Percentiles rank a stretch among this genome's conserved stretches.
phyloP scores from a whole-genome alignment of 2,113 vertebrate genomes.

The Scartelaos histophorus region DNA sequence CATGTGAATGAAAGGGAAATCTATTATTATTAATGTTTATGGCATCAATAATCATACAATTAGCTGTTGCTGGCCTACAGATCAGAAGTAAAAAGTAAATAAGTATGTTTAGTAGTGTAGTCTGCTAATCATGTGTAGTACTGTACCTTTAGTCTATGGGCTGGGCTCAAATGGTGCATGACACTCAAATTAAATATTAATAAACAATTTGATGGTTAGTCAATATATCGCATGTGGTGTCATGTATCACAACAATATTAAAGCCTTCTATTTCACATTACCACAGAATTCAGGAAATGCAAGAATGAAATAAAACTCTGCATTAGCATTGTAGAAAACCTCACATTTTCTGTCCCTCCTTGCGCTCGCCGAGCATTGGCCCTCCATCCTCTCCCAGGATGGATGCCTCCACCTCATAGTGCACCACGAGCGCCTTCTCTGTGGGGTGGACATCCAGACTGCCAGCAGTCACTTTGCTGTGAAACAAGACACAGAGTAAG shows the following conservation, averaged over 20 bases:
- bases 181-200: not conserved
- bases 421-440: constrained; percentile 94
- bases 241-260: not conserved
- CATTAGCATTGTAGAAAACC: constrained; percentile 14
- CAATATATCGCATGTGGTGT: not conserved
- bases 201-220: not conserved
- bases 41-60: too few species aligned
- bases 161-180: not conserved
- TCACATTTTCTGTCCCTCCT: constrained; percentile 98
- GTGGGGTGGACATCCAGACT: constrained; percentile 95
- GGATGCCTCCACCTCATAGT: constrained; percentile 97
- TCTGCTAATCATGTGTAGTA: not conserved
- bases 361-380: constrained; percentile 91
- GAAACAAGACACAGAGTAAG: not conserved
- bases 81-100: not conserved
- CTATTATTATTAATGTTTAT: too few species aligned
- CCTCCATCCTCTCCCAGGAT: constrained; percentile 90
- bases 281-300: not conserved
- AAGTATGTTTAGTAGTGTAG: not conserved
- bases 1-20: too few species aligned
- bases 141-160: not conserved
- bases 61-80: too few species aligned
- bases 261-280: not conserved
- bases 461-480: constrained; percentile 91
- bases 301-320: too few species aligned